Base-by-base conservation (phyloP, 2,113 vertebrate species). In the Xerus inauris region DNA sequence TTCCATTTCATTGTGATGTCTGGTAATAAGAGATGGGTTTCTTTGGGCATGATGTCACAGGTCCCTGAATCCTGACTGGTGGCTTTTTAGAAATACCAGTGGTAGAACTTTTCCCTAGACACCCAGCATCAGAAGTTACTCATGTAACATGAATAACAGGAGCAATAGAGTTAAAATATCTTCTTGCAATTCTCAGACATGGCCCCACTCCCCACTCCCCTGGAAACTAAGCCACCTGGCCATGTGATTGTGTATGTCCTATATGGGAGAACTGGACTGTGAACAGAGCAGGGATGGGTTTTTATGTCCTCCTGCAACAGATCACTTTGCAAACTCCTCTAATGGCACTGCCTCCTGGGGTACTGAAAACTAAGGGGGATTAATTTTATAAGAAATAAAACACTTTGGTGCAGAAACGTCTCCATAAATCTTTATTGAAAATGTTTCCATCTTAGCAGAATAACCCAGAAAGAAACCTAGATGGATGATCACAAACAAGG, bases 401-500 rank as follows among this genome's bases (percentile, higher is more conserved):
- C 98, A 97, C 97, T 97, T 75, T 32, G 51, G 89, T 97, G 62
- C 89, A 57, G 83, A 62, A 92, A 97, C 91, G 75, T 97, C 98
- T 97, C 95, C 92, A 94, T 30, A 97, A 97, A 96, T 96, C 97
- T 98, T 99, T 98, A 98, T 98, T 98, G 98, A 95, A 97, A 96
- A 96, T 86, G 22, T 93, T 93, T 95, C 93, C 87, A 32, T 96
- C 80, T 98, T 97, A 97, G 72, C 97, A 98, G 93, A 98, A 98
- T 97, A 98, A 97, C 83, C 92, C 94, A 89, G 94, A 96, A 98
- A 98, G 97, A 98, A 98, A 98, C 87, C 84, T 81, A 93, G 84
- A 94, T 89, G 90, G 83, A 94, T 47, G 32, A 94, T 82, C 96
- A 88, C 77, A 94, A 85, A 76, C 91, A 94, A 97, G n/a, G 96